Percentiles rank a stretch among this genome's conserved stretches.
These are phyloP conservation scores for Lanius collurio DNA, from an alignment of 2,113 vertebrate genomes.

Conservation along the genomic window DNA sequence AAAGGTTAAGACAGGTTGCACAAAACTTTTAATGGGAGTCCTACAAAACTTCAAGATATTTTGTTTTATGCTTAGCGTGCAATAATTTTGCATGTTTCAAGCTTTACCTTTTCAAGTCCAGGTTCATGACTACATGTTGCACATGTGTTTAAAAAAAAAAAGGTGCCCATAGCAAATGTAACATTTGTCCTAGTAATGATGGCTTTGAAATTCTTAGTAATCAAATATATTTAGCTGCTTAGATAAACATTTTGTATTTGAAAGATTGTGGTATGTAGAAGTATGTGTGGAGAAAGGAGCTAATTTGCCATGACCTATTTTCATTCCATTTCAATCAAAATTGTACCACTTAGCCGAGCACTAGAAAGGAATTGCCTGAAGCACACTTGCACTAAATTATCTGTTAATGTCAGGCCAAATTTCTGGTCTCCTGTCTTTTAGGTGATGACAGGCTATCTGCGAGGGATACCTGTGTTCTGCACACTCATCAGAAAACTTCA, in stretches of 20 bases:
- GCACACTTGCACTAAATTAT: slow-evolving; percentile 10
- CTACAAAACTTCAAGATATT: neutral
- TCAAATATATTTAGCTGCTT: neutral
- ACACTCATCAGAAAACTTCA: neutral
- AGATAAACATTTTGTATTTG: slow-evolving; percentile 32
- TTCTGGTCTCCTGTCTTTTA: neutral
- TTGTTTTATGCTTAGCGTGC: neutral
- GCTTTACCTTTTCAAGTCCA: neutral
- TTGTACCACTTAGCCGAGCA: slow-evolving; percentile 2
- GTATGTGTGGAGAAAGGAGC: neutral
- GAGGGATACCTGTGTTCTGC: neutral
- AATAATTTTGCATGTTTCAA: neutral
- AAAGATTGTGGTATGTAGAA: neutral
- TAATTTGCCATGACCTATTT: slow-evolving; percentile 57
- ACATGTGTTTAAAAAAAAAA: neutral
- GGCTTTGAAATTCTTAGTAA: neutral
- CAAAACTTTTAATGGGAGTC: neutral
- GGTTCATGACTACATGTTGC: neutral
- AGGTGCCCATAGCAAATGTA: neutral
- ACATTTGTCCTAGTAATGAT: neutral
- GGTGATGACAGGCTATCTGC: neutral
- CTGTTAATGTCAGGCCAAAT: neutral
- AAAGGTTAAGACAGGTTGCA: neutral
- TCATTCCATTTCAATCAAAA: slow-evolving; percentile 56
- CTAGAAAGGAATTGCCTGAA: slow-evolving; percentile 30